Conservation (phyloP, 2,888 invertebrate genomes). For the Eupeodes luniger region DNA sequence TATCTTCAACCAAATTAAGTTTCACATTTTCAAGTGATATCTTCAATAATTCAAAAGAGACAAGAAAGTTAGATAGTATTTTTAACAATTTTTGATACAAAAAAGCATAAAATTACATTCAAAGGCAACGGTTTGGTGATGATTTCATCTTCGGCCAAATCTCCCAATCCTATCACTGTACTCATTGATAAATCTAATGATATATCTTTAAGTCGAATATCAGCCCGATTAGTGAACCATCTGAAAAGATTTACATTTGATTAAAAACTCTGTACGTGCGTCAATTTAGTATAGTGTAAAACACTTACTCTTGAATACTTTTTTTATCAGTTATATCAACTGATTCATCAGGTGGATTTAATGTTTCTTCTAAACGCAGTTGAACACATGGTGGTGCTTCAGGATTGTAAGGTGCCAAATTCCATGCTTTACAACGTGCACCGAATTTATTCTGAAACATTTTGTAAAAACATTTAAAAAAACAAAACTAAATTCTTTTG, state of each 20-base stretch:
- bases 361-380: slow-evolving; percentile 87
- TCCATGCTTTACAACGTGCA: slow-evolving; percentile 92
- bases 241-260: slow-evolving; percentile 74
- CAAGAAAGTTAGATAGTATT: background rate
- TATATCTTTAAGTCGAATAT: slow-evolving; percentile 88
- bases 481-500: background rate
- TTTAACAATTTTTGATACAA: background rate
- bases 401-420: slow-evolving; percentile 86
- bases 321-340: slow-evolving; percentile 81
- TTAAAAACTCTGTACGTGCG: background rate
- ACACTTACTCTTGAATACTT: slow-evolving; percentile 81
- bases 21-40: slow-evolving; percentile 90
- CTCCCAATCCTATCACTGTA: slow-evolving; percentile 91
- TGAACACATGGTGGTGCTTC: slow-evolving; percentile 86
- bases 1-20: slow-evolving; percentile 92
- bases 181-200: slow-evolving; percentile 91
- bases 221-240: slow-evolving; percentile 85
- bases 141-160: slow-evolving; percentile 95
- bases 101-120: slow-evolving; percentile 85
- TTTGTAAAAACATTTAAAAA: slow-evolving; percentile 40
- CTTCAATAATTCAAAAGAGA: slow-evolving; percentile 86
- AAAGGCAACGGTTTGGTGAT: slow-evolving; percentile 92
- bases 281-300: background rate
- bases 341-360: slow-evolving; percentile 83
- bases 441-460: slow-evolving; percentile 90